Evolutionary conservation across 1,140 invertebrate species (phyloP).

Genomic region (Heliconius nattereri): DNA sequence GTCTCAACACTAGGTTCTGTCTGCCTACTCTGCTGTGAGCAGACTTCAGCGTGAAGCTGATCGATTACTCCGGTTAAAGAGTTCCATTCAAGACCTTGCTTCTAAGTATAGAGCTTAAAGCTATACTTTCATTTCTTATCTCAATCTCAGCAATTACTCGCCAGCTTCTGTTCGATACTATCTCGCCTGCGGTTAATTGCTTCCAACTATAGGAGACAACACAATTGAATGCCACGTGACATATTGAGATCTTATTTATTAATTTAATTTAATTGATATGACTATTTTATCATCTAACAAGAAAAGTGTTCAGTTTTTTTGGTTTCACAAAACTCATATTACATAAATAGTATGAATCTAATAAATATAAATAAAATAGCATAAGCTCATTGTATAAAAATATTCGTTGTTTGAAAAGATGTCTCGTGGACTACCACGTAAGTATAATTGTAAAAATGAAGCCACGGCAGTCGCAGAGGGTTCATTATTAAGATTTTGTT

Average conservation of each 20-base stretch:
- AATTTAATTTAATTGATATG: neutral
- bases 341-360: neutral
- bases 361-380: too few relatives aligned
- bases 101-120: neutral
- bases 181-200: neutral
- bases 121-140: slow-evolving; percentile 8
- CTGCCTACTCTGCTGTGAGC: too few relatives aligned
- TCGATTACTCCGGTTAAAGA: too few relatives aligned
- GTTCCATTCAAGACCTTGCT: too few relatives aligned
- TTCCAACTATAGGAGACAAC: neutral
- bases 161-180: neutral
- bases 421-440: too few relatives aligned
- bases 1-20: too few relatives aligned
- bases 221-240: neutral
- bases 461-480: too few relatives aligned
- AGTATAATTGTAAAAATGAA: too few relatives aligned
- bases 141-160: neutral
- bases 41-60: too few relatives aligned
- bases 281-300: neutral
- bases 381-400: too few relatives aligned
- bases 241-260: slow-evolving; percentile 8
- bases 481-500: too few relatives aligned
- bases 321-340: neutral
- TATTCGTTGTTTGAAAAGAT: too few relatives aligned
- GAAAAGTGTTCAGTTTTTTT: neutral